Percentiles rank a stretch among this genome's conserved stretches.
phyloP scores from a whole-genome alignment of 2,797 vertebrate genomes.

The Oophaga sylvatica region DNA sequence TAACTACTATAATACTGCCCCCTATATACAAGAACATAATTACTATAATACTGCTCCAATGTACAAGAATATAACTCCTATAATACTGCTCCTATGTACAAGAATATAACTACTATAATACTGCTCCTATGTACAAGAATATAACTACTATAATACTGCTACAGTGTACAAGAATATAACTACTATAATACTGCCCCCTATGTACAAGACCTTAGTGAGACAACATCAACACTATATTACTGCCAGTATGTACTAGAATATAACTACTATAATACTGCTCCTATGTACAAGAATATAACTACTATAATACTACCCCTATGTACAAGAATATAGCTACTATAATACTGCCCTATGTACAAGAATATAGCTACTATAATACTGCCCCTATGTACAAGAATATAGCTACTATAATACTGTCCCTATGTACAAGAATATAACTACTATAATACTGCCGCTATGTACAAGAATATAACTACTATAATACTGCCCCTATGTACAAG shows the following conservation, averaged over 20 bases:
- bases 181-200: not conserved
- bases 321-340: not conserved
- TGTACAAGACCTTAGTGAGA: no score
- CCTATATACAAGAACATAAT: not conserved
- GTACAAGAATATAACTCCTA: not conserved
- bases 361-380: not conserved
- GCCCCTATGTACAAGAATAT: not conserved
- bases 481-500: not conserved
- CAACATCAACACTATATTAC: no score
- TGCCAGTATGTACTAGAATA: no score
- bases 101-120: not conserved
- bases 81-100: not conserved
- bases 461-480: conserved; percentile 1
- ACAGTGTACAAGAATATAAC: not conserved
- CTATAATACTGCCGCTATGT: not conserved
- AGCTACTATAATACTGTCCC: not conserved
- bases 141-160: not conserved
- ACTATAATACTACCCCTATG: not conserved
- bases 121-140: not conserved
- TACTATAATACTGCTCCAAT: not conserved
- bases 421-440: not conserved
- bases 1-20: not conserved
- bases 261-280: not conserved
- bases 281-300: not conserved
- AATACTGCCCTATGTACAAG: not conserved